Evolutionary conservation across 35 echinoderm and acorn worm species (phyloP).

Genomic region (Apostichopus japonicus): DNA sequence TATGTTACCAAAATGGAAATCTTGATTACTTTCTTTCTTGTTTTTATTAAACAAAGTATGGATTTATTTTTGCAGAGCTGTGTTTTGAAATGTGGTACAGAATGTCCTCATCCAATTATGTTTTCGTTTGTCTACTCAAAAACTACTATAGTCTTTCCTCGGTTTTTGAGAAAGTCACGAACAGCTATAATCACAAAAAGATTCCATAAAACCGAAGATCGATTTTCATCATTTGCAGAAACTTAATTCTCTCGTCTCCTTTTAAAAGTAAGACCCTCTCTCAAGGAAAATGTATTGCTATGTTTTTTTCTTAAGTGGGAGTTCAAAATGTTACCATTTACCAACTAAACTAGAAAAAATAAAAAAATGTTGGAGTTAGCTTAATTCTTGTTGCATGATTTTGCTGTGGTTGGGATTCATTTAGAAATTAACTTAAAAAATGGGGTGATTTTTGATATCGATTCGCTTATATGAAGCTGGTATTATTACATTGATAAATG

Average conservation of each 20-base stretch:
- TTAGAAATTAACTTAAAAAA: neutral
- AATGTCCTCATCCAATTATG: neutral
- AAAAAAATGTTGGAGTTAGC: constrained; percentile 14
- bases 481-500: neutral
- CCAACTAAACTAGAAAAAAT: neutral
- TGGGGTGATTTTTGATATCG: constrained; percentile 16
- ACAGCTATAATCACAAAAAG: neutral
- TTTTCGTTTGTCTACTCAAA: neutral
- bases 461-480: constrained; percentile 24
- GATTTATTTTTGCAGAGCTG: neutral
- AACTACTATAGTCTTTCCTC: neutral
- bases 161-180: neutral
- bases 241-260: no score
- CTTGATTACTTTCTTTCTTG: no score
- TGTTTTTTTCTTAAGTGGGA: neutral
- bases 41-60: no score
- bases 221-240: neutral
- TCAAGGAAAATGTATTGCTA: neutral
- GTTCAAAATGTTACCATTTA: neutral
- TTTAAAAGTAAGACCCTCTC: no score
- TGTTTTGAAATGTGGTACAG: neutral
- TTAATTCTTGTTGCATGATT: constrained; percentile 37
- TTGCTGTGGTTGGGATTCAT: constrained; percentile 40
- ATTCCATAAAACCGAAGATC: neutral
- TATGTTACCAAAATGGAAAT: no score